These are phyloP conservation scores for Metopolophium dirhodum DNA, from an alignment of 1,140 invertebrate genomes.

Conservation along the genomic window DNA sequence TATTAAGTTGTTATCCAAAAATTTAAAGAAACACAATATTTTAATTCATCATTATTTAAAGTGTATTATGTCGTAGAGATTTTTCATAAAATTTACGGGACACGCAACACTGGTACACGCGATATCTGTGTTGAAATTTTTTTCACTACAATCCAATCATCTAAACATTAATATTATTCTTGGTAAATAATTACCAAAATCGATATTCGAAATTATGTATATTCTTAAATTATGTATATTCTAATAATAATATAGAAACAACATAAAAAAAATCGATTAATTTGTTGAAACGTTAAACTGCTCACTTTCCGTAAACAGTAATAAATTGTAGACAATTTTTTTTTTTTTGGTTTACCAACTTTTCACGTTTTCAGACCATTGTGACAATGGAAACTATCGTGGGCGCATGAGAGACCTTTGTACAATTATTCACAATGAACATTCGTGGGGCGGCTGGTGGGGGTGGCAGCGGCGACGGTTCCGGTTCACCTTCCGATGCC, in stretches of 20 bases:
- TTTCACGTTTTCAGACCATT: not conserved
- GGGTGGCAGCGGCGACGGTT: not conserved
- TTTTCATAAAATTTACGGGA: too few species aligned
- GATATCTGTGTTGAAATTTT: too few species aligned
- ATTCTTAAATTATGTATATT: too few species aligned
- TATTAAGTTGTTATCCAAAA: not conserved
- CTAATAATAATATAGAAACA: too few species aligned
- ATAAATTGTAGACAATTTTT: not conserved
- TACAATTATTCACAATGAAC: not conserved
- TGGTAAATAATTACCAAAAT: not conserved
- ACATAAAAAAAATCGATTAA: too few species aligned
- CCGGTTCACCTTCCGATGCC: not conserved
- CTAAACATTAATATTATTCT: not conserved
- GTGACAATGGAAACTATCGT: too few species aligned
- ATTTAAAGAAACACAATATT: not conserved
- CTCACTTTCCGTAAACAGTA: not conserved
- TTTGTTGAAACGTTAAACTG: not conserved
- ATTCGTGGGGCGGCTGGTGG: constrained; percentile 30
- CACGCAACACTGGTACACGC: too few species aligned
- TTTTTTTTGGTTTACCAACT: too few species aligned
- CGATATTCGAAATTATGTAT: not conserved
- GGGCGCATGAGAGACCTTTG: not conserved
- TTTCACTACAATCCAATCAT: too few species aligned
- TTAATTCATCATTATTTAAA: not conserved
- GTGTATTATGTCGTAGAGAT: too few species aligned